Evolutionary conservation across 2,888 invertebrate species (phyloP).

Genomic region (Autographa pulchrina): DNA sequence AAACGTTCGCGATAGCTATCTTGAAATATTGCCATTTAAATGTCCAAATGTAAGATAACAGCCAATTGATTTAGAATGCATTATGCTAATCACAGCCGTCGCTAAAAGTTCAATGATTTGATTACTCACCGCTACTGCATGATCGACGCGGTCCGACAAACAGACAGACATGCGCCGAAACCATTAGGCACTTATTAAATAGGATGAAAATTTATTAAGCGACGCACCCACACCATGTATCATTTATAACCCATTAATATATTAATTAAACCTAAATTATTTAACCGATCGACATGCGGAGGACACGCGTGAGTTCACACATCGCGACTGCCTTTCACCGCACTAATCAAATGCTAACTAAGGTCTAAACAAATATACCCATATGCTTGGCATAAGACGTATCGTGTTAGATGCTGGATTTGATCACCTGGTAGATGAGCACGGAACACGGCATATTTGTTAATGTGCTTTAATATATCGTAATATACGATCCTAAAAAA

Average conservation of each 20-base stretch:
- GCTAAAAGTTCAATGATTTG: constrained; percentile 35
- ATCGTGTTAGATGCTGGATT: too few relatives aligned
- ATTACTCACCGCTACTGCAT: constrained; percentile 39
- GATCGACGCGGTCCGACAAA: constrained; percentile 28
- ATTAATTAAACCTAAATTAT: constrained; percentile 27
- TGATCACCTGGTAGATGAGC: too few relatives aligned
- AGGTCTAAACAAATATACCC: neutral
- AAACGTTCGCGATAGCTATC: constrained; percentile 47
- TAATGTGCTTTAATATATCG: too few relatives aligned
- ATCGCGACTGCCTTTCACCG: constrained; percentile 10
- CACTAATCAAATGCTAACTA: neutral
- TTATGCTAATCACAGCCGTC: constrained; percentile 36
- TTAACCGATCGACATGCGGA: constrained; percentile 29
- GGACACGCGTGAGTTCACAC: constrained; percentile 13
- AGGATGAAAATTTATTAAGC: constrained; percentile 2
- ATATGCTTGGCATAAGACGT: too few relatives aligned
- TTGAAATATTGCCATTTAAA: constrained; percentile 53
- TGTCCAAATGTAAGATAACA: constrained; percentile 45
- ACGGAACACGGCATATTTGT: too few relatives aligned
- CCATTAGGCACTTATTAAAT: neutral
- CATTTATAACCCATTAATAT: constrained; percentile 39
- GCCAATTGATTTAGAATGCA: constrained; percentile 35
- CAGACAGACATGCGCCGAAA: neutral
- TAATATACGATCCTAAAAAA: too few relatives aligned
- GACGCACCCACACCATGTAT: constrained; percentile 38